Evolutionary conservation across 2,888 invertebrate genomes (phyloP).

Genomic region (Stenolophus ochropezus): DNA sequence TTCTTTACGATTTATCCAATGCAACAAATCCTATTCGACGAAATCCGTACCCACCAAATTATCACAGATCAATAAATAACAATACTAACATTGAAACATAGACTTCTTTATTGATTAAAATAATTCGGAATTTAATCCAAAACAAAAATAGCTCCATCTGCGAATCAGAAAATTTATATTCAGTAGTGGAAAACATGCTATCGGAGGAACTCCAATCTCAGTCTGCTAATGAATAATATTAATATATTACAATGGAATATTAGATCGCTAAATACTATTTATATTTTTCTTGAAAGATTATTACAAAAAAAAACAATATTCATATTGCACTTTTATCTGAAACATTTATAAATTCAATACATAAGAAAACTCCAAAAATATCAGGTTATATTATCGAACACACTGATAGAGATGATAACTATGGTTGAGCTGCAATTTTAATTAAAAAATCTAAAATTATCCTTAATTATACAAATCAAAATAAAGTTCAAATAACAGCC

Average conservation of each 20-base stretch:
- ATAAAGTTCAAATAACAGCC: constrained; percentile 11
- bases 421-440: constrained; percentile 2
- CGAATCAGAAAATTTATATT: not conserved
- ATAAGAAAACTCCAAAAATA: no score
- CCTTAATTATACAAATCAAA: not conserved
- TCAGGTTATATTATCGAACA: no score
- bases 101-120: not conserved
- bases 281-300: no score
- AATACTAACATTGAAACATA: not conserved
- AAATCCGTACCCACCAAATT: not conserved
- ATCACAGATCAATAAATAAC: not conserved
- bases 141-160: constrained; percentile 12
- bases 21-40: not conserved
- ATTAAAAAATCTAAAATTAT: constrained; percentile 13
- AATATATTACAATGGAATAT: no score
- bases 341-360: no score
- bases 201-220: not conserved
- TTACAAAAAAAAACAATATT: no score
- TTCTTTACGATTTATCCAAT: not conserved
- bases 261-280: no score
- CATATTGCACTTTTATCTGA: no score
- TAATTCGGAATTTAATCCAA: not conserved
- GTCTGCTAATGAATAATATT: no score
- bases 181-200: not conserved
- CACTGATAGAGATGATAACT: not conserved